phyloP scores from a whole-genome alignment of 2,888 invertebrate genomes.

The Sesamia inferens region DNA sequence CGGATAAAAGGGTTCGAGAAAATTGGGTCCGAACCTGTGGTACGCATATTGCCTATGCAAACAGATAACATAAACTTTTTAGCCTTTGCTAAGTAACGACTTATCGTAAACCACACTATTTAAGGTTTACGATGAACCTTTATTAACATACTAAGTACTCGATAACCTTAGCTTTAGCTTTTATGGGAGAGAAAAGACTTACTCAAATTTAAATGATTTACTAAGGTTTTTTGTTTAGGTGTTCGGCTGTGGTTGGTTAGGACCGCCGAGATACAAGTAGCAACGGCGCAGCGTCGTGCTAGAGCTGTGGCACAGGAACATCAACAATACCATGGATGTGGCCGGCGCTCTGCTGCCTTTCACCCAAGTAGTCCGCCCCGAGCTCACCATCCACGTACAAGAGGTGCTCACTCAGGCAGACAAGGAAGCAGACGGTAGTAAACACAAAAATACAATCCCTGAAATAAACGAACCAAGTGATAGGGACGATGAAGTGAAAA shows the following conservation, averaged over 20 bases:
- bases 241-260: constrained; percentile 93
- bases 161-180: constrained; percentile 1
- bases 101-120: constrained; percentile 39
- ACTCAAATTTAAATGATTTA: neutral
- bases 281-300: constrained; percentile 90
- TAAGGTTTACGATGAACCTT: constrained; percentile 26
- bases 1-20: constrained; percentile 36
- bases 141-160: constrained; percentile 13
- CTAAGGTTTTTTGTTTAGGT: constrained; percentile 77
- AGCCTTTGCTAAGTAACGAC: constrained; percentile 26
- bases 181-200: neutral
- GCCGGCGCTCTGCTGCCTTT: constrained; percentile 87
- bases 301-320: constrained; percentile 89
- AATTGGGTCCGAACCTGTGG: constrained; percentile 32
- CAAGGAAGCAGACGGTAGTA: constrained; percentile 67
- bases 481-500: constrained; percentile 62
- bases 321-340: constrained; percentile 89
- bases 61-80: constrained; percentile 37
- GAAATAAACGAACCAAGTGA: constrained; percentile 82
- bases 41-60: constrained; percentile 30
- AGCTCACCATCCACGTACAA: constrained; percentile 85
- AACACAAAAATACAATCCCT: constrained; percentile 75
- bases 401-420: constrained; percentile 85
- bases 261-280: constrained; percentile 92
- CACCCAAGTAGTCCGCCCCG: constrained; percentile 85